Evolutionary conservation across 2,797 vertebrate genomes (phyloP).

Genomic region (Falco naumanni): DNA sequence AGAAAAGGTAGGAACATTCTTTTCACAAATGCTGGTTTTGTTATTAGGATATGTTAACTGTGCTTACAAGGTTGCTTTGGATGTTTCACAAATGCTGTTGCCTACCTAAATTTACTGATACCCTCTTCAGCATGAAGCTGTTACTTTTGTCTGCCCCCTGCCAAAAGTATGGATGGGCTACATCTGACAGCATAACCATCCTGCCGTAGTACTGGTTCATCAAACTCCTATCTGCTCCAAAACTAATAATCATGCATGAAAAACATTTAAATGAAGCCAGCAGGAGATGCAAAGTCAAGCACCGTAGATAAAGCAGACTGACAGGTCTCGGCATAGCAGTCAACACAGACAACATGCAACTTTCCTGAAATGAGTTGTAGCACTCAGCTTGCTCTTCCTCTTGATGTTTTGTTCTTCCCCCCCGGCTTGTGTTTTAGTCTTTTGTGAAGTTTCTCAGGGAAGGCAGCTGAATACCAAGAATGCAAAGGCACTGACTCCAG

Average conservation of each 20-base stretch:
- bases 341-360: fast-evolving
- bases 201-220: neutral
- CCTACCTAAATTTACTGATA: neutral
- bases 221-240: neutral
- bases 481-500: neutral
- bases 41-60: neutral
- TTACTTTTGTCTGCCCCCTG: neutral
- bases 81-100: neutral
- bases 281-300: neutral
- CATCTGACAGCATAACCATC: neutral
- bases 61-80: neutral
- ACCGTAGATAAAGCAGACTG: neutral
- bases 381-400: neutral
- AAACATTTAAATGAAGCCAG: neutral
- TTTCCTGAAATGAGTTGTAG: neutral
- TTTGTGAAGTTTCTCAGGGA: neutral
- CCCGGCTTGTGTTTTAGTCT: neutral
- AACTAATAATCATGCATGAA: neutral
- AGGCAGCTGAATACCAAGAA: neutral
- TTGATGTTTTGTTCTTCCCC: neutral
- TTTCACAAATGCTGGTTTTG: neutral
- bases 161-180: neutral
- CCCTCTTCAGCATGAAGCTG: neutral
- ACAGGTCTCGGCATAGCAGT: neutral
- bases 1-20: neutral